Percentiles rank a stretch among this genome's conserved stretches.
These are phyloP conservation scores for Acrocephalus kingi DNA, from an alignment of 2,113 vertebrate genomes.

Conservation along the genomic window DNA sequence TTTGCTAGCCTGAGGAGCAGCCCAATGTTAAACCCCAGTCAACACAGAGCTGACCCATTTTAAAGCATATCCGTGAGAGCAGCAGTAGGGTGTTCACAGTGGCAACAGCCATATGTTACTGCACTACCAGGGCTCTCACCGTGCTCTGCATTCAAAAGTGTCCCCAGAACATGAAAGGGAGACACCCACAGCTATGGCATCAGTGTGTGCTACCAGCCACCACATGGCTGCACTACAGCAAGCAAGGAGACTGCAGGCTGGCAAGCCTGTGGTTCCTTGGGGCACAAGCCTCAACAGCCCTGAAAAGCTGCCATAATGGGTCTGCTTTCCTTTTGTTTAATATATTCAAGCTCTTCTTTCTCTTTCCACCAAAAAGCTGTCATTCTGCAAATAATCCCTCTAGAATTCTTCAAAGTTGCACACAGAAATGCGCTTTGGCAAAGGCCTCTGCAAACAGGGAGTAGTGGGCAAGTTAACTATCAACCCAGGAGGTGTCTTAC, in stretches of 20 bases:
- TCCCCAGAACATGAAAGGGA: not conserved
- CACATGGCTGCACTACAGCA: rapidly evolving
- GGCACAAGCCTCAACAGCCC: rapidly evolving
- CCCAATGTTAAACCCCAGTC: not conserved
- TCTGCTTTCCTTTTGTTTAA: not conserved
- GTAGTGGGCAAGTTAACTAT: not conserved
- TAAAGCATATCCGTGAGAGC: not conserved
- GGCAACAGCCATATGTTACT: not conserved
- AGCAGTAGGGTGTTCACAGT: not conserved
- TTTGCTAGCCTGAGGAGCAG: not conserved
- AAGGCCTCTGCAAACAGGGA: not conserved
- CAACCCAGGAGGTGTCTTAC: not conserved
- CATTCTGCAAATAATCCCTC: not conserved
- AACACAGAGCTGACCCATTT: not conserved
- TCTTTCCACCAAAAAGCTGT: not conserved
- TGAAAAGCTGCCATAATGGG: not conserved
- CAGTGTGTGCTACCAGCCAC: not conserved
- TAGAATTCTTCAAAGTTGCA: not conserved
- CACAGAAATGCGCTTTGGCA: not conserved
- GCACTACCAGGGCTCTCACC: rapidly evolving
- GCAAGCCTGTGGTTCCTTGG: rapidly evolving
- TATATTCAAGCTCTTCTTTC: not conserved
- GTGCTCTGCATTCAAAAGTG: not conserved
- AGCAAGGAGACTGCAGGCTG: not conserved
- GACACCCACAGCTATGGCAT: not conserved